Evolutionary conservation across 2,888 invertebrate species (phyloP).

Genomic region (Tridacna gigas): DNA sequence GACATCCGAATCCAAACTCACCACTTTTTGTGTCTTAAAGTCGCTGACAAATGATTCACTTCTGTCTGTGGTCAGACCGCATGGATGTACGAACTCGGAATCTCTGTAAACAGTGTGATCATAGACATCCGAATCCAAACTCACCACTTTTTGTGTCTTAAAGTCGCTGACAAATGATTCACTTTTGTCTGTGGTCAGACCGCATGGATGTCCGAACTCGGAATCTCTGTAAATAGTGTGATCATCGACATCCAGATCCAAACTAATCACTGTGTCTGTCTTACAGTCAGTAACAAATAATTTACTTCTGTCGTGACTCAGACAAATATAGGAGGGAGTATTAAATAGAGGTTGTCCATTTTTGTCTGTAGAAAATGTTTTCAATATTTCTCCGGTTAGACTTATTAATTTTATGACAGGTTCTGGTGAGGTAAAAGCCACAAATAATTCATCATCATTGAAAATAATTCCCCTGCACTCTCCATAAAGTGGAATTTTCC

Average conservation of each 20-base stretch:
- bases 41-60: too few species aligned
- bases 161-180: background rate
- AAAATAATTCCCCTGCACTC: background rate
- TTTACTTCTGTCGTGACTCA: background rate
- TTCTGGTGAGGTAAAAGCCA: background rate
- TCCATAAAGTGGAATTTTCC: background rate
- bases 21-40: too few species aligned
- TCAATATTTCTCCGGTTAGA: background rate
- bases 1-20: too few species aligned
- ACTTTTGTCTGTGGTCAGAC: background rate
- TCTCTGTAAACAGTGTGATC: background rate
- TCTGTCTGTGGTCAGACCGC: background rate
- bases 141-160: background rate
- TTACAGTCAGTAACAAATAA: background rate
- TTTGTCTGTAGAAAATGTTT: background rate
- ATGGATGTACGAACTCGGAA: background rate
- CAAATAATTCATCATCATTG: background rate
- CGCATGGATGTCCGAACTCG: background rate
- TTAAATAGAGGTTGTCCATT: background rate
- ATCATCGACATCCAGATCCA: background rate
- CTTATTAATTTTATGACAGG: background rate
- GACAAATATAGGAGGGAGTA: background rate
- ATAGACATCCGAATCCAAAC: background rate
- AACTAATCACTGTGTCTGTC: background rate
- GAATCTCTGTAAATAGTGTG: background rate